Base-by-base conservation (phyloP, 2,888 invertebrate species). In the Lasioglossum oenotherae region DNA sequence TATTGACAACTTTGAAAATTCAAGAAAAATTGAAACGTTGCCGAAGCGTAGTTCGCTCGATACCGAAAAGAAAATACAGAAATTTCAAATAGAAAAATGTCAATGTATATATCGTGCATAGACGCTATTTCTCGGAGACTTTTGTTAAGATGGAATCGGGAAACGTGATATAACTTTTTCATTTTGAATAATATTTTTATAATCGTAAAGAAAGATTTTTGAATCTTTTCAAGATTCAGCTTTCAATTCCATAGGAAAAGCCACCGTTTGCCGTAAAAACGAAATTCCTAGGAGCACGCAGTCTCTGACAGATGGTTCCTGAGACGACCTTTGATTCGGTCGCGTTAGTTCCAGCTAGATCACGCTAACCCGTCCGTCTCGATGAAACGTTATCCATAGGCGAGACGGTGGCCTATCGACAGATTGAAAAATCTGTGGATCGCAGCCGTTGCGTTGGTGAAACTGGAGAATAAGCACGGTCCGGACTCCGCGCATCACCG, bases 381-480 rank as follows among this genome's bases (percentile, higher is more conserved):
- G 57, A 57, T 10, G 83, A 83, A 85, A 85, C 19, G 46, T 46
- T 41, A 83, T 73, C 73, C 73, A 41, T 44, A 31, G 78, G 38
- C 23, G 76, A 72, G 73, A 76, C 41, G 79, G 23, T 64, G 27
- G 23, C n/a, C 53, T 75, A 73, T 76, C 73, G 67, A 19, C 78
- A 82, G 82, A 73, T 85, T 79, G 82, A 83, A 84, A 83, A 85
- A 83, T 84, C 85, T 85, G 73, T 74, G 49, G 74, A 44, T 27
- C 49, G 69, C 71, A 49, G n/a, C 46, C 46, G 71, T 38, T 71
- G 14, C 38, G 41, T 38, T 71, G 14, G 38, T 74, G 89, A 90
- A 90, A 91, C 82, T 87, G 73, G 87, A 90, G 86, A 81, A 10
- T 19, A 81, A 79, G 86, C 82, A 84, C 84, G 87, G 75, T 75